Evolutionary conservation across 2,888 invertebrate genomes (phyloP).

Genomic region (Argyra leucocephala): DNA sequence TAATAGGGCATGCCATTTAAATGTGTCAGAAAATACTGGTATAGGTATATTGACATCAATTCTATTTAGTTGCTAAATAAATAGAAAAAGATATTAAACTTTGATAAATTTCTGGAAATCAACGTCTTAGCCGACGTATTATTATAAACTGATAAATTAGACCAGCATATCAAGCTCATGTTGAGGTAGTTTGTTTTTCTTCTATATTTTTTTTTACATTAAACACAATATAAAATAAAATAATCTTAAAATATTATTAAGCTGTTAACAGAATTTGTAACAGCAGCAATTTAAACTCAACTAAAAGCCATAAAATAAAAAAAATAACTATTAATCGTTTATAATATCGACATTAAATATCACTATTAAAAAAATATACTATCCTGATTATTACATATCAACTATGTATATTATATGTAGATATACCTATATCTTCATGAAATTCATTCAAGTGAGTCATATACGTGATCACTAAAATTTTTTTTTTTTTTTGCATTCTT

Average conservation of each 20-base stretch:
- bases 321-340: not conserved
- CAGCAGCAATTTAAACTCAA: not conserved
- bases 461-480: not conserved
- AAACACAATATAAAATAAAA: no score
- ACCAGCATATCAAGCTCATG: no score
- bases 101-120: no score
- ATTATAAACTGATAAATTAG: no score
- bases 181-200: no score
- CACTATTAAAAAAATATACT: not conserved
- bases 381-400: not conserved
- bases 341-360: constrained; percentile 2
- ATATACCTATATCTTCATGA: not conserved
- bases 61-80: no score
- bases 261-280: not conserved
- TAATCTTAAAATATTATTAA: not conserved
- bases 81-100: no score
- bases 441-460: constrained; percentile 1
- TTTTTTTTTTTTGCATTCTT: not conserved
- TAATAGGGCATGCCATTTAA: no score
- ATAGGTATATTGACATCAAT: no score
- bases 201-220: no score
- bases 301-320: not conserved
- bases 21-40: no score
- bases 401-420: not conserved
- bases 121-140: no score